Base-by-base conservation (phyloP, 2,888 invertebrate species). In the Sarcophaga subvicina region DNA sequence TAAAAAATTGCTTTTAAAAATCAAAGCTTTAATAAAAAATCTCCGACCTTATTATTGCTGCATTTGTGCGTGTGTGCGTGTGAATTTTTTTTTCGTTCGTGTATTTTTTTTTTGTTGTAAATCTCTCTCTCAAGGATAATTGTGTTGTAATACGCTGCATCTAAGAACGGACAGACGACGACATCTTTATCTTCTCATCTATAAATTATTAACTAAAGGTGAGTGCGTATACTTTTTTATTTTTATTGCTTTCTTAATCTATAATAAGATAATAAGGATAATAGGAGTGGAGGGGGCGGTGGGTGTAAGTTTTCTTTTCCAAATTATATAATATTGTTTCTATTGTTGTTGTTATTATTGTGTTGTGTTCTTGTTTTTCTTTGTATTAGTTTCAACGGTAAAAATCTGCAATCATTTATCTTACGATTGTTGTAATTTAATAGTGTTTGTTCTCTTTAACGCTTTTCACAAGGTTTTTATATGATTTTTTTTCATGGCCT, bases 181-280 rank as follows among this genome's bases (percentile, higher is more conserved):
- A 4, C 71, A 77, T n/a, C 70, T 83, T 60, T 66, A 12, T 62
- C 49, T 14, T 62, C 45, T 45, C 37, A 62, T 47, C 70, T 76
- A 4, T 20, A 80, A 76, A 71, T 76, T 59, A 76, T 80, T 84
- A 70, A 70, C 70, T 71, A 59, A 54, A 84, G 84, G 84, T 84
- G 27, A 84, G 84, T 79, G 62, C 64, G 70, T 76, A 49, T 49
- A 17, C 60, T 17, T 27, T 67, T 63, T 69, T n/a, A 22, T 64
- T n/a, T 62, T 47, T 60, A 69, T 69, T n/a, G 12, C 54, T n/a
- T 69, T 47, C 17, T 25, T 49, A 62, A 37, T 37, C 37, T 37
- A 37, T 10, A 37, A 37, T 37, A 8, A 37, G 37, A 8, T 37
- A 37, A 37, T 8, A 37, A 10, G 37, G 37, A 0, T 37, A 37